phyloP scores from a whole-genome alignment of 2,888 invertebrate genomes.

The Uropetala carovei region DNA sequence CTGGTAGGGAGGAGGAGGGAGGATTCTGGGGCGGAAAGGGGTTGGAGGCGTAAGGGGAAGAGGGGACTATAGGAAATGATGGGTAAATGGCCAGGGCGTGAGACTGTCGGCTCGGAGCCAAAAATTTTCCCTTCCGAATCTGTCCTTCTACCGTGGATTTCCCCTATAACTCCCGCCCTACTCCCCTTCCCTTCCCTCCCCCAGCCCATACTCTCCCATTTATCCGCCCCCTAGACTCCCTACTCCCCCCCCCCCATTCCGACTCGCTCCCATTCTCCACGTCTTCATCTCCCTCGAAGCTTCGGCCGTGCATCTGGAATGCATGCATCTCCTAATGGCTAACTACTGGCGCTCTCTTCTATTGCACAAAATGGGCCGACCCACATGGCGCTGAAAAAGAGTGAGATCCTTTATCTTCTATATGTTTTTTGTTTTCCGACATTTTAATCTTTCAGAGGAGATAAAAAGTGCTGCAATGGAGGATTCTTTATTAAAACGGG shows the following conservation, averaged over 20 bases:
- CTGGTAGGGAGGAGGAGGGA: neutral
- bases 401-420: neutral
- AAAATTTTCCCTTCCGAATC: neutral
- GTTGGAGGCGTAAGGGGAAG: no score
- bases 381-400: neutral
- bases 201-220: neutral
- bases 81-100: no score
- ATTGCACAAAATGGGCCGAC: neutral
- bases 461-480: neutral
- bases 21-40: neutral
- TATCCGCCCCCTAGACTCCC: no score
- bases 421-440: neutral
- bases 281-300: neutral
- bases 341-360: slow-evolving; percentile 18
- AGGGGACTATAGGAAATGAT: no score
- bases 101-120: neutral
- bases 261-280: neutral
- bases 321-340: slow-evolving; percentile 14
- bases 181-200: neutral
- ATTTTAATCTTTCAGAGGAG: neutral
- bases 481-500: neutral
- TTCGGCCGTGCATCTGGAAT: neutral
- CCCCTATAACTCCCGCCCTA: neutral
- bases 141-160: neutral
- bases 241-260: no score